phyloP scores from a whole-genome alignment of 2,113 vertebrate species.

The Daphoenositta chrysoptera region DNA sequence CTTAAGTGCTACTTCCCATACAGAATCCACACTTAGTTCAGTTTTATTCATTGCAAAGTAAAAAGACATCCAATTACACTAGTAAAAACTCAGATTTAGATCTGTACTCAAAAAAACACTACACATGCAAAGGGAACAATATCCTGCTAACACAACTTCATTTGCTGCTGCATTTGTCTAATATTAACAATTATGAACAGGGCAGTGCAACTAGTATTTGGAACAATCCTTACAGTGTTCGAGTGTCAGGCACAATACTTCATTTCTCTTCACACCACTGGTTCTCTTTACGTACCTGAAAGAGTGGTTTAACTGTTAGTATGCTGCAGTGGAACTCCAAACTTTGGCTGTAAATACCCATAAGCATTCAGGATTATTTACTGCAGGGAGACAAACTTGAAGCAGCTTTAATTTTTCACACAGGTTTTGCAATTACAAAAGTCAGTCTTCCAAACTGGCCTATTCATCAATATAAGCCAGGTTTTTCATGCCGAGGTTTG shows the following conservation, averaged over 20 bases:
- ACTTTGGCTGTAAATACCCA: background rate
- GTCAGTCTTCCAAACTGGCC: background rate
- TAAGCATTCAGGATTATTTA: background rate
- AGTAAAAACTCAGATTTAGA: conserved; percentile 68
- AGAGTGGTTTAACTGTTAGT: background rate
- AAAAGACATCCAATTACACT: conserved; percentile 73
- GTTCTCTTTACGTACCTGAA: conserved; percentile 99
- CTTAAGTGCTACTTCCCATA: conserved; percentile 66
- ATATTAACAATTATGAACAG: conserved; percentile 99
- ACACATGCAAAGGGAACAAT: conserved; percentile 81
- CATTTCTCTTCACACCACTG: conserved; percentile 99
- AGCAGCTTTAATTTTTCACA: background rate
- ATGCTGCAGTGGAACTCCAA: background rate
- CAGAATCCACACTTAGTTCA: conserved; percentile 67
- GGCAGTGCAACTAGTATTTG: conserved; percentile 94
- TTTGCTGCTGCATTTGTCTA: conserved; percentile 85
- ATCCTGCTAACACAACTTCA: conserved; percentile 82
- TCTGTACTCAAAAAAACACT: conserved; percentile 67
- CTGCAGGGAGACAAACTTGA: background rate
- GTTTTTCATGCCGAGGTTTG: background rate
- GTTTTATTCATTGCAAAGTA: conserved; percentile 75
- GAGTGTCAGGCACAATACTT: conserved; percentile 75
- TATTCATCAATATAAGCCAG: background rate
- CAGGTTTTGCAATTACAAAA: background rate
- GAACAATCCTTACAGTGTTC: conserved; percentile 86